phyloP scores from a whole-genome alignment of 2,113 vertebrate genomes.

The Pollimyrus isidori region DNA sequence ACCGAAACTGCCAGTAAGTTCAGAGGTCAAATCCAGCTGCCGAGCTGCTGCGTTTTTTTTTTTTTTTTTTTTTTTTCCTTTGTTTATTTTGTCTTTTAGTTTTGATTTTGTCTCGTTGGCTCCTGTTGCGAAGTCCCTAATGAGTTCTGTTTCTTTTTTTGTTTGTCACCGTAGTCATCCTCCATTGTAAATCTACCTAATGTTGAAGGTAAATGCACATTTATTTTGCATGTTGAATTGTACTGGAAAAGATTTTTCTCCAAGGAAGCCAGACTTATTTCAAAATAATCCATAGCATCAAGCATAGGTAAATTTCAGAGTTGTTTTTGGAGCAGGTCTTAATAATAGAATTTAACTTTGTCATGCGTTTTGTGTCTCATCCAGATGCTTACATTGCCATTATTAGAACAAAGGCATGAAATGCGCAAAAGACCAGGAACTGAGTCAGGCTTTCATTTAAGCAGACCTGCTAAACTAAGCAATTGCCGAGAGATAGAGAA shows the following conservation, averaged over 20 bases:
- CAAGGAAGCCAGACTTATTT: neutral
- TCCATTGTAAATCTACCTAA: constrained; percentile 59
- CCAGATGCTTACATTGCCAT: neutral
- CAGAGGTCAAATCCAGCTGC: neutral
- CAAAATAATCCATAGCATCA: neutral
- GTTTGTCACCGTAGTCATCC: constrained; percentile 56
- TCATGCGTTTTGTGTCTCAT: neutral
- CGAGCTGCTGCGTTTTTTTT: too few relatives aligned
- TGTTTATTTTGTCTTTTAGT: neutral
- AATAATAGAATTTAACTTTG: neutral
- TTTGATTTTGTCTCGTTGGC: neutral
- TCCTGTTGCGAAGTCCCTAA: neutral
- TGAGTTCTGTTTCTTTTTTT: constrained; percentile 6
- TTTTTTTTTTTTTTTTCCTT: neutral
- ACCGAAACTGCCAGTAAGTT: constrained; percentile 60
- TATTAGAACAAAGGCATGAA: neutral
- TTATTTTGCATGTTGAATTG: neutral
- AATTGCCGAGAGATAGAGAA: neutral
- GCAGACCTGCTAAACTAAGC: neutral
- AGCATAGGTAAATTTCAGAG: neutral
- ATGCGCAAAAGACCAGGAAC: neutral
- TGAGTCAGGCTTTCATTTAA: neutral
- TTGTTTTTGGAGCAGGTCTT: neutral
- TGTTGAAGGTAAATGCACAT: constrained; percentile 68
- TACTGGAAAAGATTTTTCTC: neutral